A percentile compares a stretch with the other conserved stretches of the same genome.
Evolutionary conservation across 2,888 invertebrate genomes (phyloP).

Genomic region (Aporophyla nigra): DNA sequence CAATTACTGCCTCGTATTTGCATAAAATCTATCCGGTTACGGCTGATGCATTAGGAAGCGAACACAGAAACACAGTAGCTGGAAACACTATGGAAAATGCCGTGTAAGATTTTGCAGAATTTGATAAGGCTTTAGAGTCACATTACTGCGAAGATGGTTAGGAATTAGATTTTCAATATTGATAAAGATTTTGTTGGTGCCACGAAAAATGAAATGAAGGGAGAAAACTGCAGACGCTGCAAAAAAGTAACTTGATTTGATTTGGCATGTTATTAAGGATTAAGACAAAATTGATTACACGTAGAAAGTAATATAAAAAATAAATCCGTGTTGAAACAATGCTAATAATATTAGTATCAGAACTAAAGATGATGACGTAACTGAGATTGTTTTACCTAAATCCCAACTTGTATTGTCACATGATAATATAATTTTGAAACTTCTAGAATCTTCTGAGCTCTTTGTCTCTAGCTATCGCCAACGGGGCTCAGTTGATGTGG

Average conservation of each 20-base stretch:
- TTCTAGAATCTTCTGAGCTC: conserved; percentile 33
- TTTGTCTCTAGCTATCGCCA: conserved; percentile 68
- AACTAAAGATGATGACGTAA: not conserved
- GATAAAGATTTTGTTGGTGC: conserved; percentile 5
- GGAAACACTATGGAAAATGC: conserved; percentile 41
- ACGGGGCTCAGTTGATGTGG: conserved; percentile 66
- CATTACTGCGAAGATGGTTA: not conserved
- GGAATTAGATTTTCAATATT: conserved; percentile 4
- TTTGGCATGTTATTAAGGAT: not conserved
- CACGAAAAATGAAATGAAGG: not conserved
- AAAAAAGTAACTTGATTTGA: not conserved
- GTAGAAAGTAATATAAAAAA: not conserved
- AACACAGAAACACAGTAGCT: conserved; percentile 60
- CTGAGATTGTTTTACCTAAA: too few species aligned
- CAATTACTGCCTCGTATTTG: conserved; percentile 79
- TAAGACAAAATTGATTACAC: too few species aligned
- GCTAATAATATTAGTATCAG: not conserved
- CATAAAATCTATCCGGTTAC: conserved; percentile 76
- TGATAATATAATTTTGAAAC: too few species aligned
- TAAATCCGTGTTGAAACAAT: not conserved
- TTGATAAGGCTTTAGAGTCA: not conserved
- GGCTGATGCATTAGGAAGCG: conserved; percentile 69
- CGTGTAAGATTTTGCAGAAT: conserved; percentile 10
- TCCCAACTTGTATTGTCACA: not conserved
- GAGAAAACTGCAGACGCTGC: not conserved